These are phyloP conservation scores for Drosophila azteca DNA, from an alignment of 1,140 invertebrate genomes.

Conservation along the genomic window DNA sequence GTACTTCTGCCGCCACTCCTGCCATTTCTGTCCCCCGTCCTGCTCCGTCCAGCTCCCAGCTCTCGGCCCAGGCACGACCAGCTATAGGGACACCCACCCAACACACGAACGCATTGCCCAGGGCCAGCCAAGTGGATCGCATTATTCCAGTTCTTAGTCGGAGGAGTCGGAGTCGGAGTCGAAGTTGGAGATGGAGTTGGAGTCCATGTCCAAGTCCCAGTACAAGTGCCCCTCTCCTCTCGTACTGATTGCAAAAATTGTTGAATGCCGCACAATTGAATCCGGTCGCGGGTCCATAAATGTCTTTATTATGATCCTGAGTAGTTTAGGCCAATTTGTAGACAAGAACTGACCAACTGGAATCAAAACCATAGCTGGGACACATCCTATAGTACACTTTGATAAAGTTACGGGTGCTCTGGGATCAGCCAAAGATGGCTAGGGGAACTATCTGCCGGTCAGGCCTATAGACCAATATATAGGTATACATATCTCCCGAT, in stretches of 20 bases:
- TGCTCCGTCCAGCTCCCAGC: too few species aligned
- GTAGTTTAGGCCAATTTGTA: conserved; percentile 60
- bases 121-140: conserved; percentile 33
- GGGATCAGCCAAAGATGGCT: too few species aligned
- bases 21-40: too few species aligned
- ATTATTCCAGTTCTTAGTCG: conserved; percentile 47
- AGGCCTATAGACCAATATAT: too few species aligned
- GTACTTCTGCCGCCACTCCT: conserved; percentile 3
- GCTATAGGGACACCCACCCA: conserved; percentile 67
- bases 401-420: too few species aligned
- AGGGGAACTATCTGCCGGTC: too few species aligned
- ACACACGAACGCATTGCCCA: conserved; percentile 38
- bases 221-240: not conserved
- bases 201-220: too few species aligned
- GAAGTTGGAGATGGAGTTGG: not conserved
- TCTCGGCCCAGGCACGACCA: conserved; percentile 37
- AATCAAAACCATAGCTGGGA: not conserved
- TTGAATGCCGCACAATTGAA: conserved; percentile 70
- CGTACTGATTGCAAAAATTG: conserved; percentile 52
- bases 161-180: conserved; percentile 17
- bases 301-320: conserved; percentile 75
- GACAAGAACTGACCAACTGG: conserved; percentile 11
- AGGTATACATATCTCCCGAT: too few species aligned
- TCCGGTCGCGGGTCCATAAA: conserved; percentile 60
- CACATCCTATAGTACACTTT: not conserved